Conservation (phyloP, 2,888 invertebrate species). For the Morinoia aosen region DNA sequence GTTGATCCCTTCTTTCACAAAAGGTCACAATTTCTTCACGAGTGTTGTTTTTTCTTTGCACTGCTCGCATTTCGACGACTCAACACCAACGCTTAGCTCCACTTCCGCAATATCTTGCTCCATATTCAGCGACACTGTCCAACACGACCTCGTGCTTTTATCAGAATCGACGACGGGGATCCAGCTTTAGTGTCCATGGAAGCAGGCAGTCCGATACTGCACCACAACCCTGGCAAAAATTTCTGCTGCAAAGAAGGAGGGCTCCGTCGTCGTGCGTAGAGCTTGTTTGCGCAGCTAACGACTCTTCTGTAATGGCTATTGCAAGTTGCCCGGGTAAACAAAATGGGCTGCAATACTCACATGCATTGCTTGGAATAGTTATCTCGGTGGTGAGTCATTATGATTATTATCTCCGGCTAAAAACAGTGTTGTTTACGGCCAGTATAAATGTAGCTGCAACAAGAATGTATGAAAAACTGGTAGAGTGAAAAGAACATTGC, state of each 20-base stretch:
- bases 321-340: constrained; percentile 36
- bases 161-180: constrained; percentile 1
- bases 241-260: background rate
- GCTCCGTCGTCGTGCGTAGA: background rate
- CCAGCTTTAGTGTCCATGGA: background rate
- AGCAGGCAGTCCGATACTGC: background rate
- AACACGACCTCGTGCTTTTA: background rate
- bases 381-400: background rate
- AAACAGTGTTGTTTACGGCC: background rate
- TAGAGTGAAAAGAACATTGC: too few relatives aligned
- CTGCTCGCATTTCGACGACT: background rate
- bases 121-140: background rate
- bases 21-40: background rate
- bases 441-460: too few relatives aligned
- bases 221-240: background rate
- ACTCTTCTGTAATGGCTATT: constrained; percentile 22
- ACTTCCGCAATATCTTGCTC: background rate
- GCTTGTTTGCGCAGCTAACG: constrained; percentile 10
- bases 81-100: background rate
- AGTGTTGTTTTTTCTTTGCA: background rate
- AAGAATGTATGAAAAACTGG: too few relatives aligned
- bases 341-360: background rate
- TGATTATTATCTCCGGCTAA: background rate
- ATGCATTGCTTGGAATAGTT: background rate
- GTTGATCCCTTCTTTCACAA: background rate